Evolutionary conservation across 2,888 invertebrate species (phyloP).

Genomic region (Drosophila sordidula): DNA sequence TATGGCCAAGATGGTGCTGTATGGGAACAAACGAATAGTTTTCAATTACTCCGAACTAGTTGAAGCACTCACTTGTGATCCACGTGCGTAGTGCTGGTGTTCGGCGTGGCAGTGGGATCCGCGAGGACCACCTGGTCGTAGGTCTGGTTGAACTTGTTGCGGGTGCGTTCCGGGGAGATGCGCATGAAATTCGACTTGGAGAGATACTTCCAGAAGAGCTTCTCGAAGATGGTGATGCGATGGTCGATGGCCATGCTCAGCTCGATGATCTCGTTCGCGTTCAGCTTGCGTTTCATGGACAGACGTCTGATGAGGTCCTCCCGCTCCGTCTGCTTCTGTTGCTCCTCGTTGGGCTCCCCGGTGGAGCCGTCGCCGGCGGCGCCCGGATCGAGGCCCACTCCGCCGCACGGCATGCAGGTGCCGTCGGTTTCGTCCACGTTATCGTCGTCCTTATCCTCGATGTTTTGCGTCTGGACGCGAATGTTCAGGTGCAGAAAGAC

Average conservation of each 20-base stretch:
- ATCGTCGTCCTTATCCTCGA: conserved; percentile 4
- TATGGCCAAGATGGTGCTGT: conserved; percentile 61
- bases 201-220: conserved; percentile 81
- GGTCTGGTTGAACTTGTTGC: conserved; percentile 43
- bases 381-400: conserved; percentile 4
- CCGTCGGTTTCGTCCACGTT: conserved; percentile 33
- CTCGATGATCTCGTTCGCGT: conserved; percentile 66
- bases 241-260: conserved; percentile 72
- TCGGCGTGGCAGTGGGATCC: background rate
- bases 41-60: background rate
- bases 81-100: background rate
- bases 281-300: conserved; percentile 49
- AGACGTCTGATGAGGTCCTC: conserved; percentile 47
- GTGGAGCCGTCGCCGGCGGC: conserved; percentile 5
- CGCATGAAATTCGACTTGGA: conserved; percentile 79
- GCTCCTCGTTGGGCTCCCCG: conserved; percentile 13
- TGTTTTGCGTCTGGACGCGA: conserved; percentile 14
- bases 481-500: conserved; percentile 76
- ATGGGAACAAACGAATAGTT: background rate
- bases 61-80: conserved; percentile 62
- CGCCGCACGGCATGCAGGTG: conserved; percentile 35
- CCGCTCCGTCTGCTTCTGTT: conserved; percentile 34
- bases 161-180: conserved; percentile 48
- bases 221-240: conserved; percentile 78
- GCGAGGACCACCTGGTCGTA: conserved; percentile 65